Evolutionary conservation across 2,113 vertebrate genomes (phyloP), one percentile per base, ranked within the genome.

Genomic region (Platysternon megacephalum): DNA sequence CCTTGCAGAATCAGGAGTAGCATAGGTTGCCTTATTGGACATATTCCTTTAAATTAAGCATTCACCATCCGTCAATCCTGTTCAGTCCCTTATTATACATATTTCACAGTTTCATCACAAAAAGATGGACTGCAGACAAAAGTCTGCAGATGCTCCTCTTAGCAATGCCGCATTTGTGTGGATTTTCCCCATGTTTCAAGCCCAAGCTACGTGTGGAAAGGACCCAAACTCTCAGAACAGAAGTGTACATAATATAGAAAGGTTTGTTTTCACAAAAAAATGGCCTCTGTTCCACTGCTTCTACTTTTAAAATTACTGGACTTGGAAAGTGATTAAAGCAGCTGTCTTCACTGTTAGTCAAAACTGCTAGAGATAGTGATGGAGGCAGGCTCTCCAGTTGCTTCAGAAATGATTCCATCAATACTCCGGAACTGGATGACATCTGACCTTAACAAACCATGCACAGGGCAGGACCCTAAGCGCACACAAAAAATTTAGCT

Each of bases 71-170:
- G 88, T 72, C 39, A 39, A 17, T 39, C 65, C 65, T 35, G 16
- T 72, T 93, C 84, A 61, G 52, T 84, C 44, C 72, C 80, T 86
- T 93, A 92, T 89, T 90, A 82, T 79, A 93, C 89, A 86, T 93
- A 93, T 92, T 93, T 94, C 61, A 93, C 51, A 84, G 53, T 52
- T 79, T 89, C 44, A 88, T 17, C 85, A 85, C 28, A 24, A 93
- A 53, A 86, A 87, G 82, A 76, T 94, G 86, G 28, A 95, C 46
- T n/a, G n/a, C n/a, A n/a, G n/a, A n/a, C n/a, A n/a, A 93, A 91
- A 74, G 39, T 17, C 44, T 93, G 81, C 84, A 55, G 93, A 76
- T n/a, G 17, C 87, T 89, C 80, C 96, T 87, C 85, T 95, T 4
- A 82, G 53, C 61, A 83, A 32, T 82, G 88, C 26, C 35, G 3